Evolutionary conservation across 53 echinoderm and acorn worm genomes (phyloP).

Genomic region (Mesocentrotus franciscanus): DNA sequence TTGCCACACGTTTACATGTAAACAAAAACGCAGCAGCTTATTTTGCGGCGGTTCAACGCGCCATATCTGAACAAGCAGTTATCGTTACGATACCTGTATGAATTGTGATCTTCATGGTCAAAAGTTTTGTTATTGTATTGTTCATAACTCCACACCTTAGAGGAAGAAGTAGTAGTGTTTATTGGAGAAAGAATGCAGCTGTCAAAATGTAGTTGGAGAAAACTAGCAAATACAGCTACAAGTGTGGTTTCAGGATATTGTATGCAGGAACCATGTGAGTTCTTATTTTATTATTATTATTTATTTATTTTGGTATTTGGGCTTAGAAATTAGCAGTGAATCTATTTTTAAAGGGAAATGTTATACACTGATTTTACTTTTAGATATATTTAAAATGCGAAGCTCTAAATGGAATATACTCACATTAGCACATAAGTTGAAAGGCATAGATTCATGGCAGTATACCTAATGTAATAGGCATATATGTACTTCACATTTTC

Average conservation of each 20-base stretch:
- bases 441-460: not conserved
- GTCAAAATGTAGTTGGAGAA: not conserved
- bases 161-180: not conserved
- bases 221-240: not conserved
- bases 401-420: not conserved
- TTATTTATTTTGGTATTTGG: slow-evolving; percentile 13
- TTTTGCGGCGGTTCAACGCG: no score
- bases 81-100: not conserved
- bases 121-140: not conserved
- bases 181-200: not conserved
- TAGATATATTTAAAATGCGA: not conserved
- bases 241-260: not conserved
- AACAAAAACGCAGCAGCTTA: no score
- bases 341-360: not conserved
- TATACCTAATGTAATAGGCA: not conserved
- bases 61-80: not conserved
- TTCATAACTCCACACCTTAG: not conserved
- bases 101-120: not conserved
- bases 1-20: no score
- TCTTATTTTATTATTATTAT: not conserved
- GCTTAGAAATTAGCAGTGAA: not conserved
- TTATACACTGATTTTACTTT: not conserved
- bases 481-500: no score
- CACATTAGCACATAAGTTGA: not conserved
- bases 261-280: not conserved